Conservation (phyloP, 2,888 invertebrate genomes). For the Hoplodrina blanda region DNA sequence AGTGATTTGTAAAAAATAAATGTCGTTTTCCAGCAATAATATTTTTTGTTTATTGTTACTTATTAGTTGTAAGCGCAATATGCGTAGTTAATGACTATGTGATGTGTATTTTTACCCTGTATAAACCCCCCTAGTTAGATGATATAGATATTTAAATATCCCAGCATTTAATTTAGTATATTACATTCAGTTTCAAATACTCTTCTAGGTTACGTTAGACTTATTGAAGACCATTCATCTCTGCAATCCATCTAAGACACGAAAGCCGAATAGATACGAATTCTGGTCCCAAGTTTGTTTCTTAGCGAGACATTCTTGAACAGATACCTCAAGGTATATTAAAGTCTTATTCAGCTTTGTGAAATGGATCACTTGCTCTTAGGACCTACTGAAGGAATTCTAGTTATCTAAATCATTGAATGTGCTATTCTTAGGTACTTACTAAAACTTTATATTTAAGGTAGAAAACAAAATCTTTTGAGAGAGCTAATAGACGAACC, state of each 20-base stretch:
- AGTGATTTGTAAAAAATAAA: too few relatives aligned
- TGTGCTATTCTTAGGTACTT: not conserved
- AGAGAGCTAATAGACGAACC: conserved; percentile 13
- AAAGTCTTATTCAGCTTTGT: conserved; percentile 25
- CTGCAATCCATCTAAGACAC: conserved; percentile 12
- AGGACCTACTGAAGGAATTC: conserved; percentile 4
- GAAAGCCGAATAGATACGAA: conserved; percentile 16
- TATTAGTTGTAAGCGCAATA: too few relatives aligned
- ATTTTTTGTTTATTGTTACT: too few relatives aligned
- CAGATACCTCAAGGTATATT: conserved; percentile 24
- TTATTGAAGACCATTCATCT: conserved; percentile 10
- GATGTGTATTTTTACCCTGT: too few relatives aligned
- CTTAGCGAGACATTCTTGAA: conserved; percentile 37
- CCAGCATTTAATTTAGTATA: not conserved
- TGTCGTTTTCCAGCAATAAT: not conserved
- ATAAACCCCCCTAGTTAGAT: not conserved
- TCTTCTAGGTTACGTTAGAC: not conserved
- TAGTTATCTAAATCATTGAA: conserved; percentile 3
- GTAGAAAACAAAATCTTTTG: conserved; percentile 9
- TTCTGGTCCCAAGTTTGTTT: conserved; percentile 32
- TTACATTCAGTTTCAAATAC: conserved; percentile 13
- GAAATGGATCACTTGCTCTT: conserved; percentile 13
- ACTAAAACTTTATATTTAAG: conserved; percentile 19
- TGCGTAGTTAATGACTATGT: too few relatives aligned
- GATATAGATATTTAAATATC: not conserved